phyloP scores from a whole-genome alignment of 2,797 vertebrate species.

The Periparus ater region DNA sequence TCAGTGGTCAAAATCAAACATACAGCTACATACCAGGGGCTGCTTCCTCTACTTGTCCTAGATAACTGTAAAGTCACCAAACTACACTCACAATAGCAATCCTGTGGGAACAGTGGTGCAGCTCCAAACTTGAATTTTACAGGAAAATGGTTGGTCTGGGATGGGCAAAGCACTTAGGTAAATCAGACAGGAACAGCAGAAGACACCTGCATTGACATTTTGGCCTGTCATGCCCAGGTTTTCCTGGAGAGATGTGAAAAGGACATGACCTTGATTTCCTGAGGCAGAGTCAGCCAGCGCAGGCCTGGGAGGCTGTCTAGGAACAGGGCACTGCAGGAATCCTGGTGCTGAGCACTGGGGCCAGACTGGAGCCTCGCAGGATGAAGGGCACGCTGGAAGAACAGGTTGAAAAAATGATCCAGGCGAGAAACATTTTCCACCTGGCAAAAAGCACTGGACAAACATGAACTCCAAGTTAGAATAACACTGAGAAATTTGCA shows the following conservation, averaged over 20 bases:
- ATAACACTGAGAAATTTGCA: neutral
- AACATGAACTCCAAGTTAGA: slow-evolving; percentile 65
- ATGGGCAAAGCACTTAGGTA: neutral
- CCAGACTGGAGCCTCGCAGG: slow-evolving; percentile 70
- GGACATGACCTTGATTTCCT: slow-evolving; percentile 84
- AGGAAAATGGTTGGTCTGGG: neutral
- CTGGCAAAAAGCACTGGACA: slow-evolving; percentile 88
- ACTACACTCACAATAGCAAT: neutral
- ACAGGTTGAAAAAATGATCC: slow-evolving; percentile 95
- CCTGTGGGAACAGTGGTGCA: neutral
- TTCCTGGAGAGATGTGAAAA: neutral
- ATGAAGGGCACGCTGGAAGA: slow-evolving; percentile 92
- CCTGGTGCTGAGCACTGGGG: slow-evolving; percentile 48
- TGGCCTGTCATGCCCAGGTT: neutral
- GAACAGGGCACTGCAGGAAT: slow-evolving; percentile 78
- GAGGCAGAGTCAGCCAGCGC: slow-evolving; percentile 88
- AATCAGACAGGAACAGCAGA: neutral
- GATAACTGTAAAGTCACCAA: neutral
- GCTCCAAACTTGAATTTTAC: neutral
- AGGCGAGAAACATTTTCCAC: slow-evolving; percentile 82
- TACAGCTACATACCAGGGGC: neutral
- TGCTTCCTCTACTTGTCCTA: neutral
- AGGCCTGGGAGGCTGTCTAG: slow-evolving; percentile 87
- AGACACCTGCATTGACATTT: neutral
- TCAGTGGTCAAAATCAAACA: neutral